Evolutionary conservation across 1,140 invertebrate species (phyloP).

Genomic region (Drosophila ananassae): DNA sequence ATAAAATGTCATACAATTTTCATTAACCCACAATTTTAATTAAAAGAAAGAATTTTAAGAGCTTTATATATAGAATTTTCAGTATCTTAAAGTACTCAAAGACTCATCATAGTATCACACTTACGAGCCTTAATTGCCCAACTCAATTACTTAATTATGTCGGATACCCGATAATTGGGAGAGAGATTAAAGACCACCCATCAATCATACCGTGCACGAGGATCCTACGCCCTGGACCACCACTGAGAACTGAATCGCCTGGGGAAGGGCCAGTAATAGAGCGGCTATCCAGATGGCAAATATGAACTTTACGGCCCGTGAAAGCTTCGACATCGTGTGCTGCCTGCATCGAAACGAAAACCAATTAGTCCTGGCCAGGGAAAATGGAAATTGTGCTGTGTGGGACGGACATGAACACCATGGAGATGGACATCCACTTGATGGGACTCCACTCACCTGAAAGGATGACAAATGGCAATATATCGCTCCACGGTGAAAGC

Average conservation of each 20-base stretch:
- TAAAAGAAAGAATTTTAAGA: neutral
- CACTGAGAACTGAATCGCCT: slow-evolving; percentile 90
- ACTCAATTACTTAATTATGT: slow-evolving; percentile 17
- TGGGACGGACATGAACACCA: neutral
- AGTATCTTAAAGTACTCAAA: neutral
- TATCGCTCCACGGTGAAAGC: slow-evolving; percentile 94
- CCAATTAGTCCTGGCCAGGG: slow-evolving; percentile 39
- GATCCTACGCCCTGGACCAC: slow-evolving; percentile 83
- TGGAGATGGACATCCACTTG: neutral
- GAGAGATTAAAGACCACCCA: slow-evolving; percentile 11
- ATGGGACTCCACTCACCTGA: slow-evolving; percentile 84
- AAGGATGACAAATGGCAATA: slow-evolving; percentile 92
- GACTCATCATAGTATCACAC: neutral
- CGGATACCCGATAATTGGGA: neutral
- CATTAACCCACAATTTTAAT: neutral
- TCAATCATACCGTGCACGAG: slow-evolving; percentile 84
- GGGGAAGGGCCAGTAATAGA: slow-evolving; percentile 91
- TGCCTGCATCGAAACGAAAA: slow-evolving; percentile 77
- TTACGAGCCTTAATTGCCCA: neutral
- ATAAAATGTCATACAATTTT: neutral
- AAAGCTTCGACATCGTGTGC: slow-evolving; percentile 93
- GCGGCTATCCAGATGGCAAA: slow-evolving; percentile 90
- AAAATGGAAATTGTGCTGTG: neutral
- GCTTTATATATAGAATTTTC: neutral
- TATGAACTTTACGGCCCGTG: slow-evolving; percentile 90